These are phyloP conservation scores for Ischnura elegans DNA, from an alignment of 2,888 invertebrate genomes.

Conservation along the genomic window DNA sequence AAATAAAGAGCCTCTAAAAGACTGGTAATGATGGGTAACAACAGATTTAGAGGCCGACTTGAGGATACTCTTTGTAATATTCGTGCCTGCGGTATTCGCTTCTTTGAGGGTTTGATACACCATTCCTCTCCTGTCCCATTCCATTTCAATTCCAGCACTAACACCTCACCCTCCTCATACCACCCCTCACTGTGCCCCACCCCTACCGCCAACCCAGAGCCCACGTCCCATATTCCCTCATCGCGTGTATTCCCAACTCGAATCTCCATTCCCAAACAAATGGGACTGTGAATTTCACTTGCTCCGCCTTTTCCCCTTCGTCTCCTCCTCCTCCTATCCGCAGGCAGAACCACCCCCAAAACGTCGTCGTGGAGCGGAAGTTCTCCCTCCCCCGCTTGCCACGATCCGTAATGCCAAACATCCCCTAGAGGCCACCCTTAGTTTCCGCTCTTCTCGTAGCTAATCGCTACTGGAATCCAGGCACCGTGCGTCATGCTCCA, in stretches of 20 bases:
- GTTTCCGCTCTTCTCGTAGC: background rate
- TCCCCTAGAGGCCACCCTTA: background rate
- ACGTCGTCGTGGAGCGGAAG: background rate
- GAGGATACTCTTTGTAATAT: no score
- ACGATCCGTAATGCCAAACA: background rate
- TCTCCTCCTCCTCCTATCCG: background rate
- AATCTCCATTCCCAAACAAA: slow-evolving; percentile 67
- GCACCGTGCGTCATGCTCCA: no score
- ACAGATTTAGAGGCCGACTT: no score
- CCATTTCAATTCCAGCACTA: background rate
- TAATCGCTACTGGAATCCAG: no score
- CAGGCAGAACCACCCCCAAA: background rate
- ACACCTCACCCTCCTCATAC: background rate
- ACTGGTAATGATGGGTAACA: no score
- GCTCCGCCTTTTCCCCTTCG: background rate
- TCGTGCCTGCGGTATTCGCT: background rate
- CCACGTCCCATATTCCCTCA: slow-evolving; percentile 57
- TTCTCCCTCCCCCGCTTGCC: background rate
- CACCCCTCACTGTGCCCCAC: background rate
- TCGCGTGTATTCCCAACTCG: slow-evolving; percentile 64
- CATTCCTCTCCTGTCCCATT: no score
- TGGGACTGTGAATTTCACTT: slow-evolving; percentile 60
- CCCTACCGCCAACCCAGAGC: background rate
- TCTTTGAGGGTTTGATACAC: no score
- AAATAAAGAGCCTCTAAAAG: no score